Conservation (phyloP, 2,888 invertebrate genomes). For the Dorcus hopei region DNA sequence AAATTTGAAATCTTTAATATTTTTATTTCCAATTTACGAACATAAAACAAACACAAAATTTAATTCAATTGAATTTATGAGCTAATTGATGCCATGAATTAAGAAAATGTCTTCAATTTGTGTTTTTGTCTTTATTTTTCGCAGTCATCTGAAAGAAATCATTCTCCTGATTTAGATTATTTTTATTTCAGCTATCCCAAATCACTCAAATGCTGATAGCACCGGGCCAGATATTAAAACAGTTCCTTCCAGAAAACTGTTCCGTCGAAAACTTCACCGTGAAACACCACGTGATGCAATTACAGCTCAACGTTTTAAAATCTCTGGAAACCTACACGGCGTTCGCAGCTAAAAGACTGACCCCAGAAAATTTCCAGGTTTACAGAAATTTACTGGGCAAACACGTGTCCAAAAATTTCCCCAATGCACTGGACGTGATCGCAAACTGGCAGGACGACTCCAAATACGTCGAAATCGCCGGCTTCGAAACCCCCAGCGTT, state of each 20-base stretch:
- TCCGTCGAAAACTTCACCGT: constrained; percentile 37
- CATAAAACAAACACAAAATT: no score
- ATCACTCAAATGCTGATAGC: constrained; percentile 37
- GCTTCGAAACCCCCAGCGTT: constrained; percentile 26
- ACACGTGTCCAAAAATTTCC: constrained; percentile 39
- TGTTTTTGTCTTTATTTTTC: background rate
- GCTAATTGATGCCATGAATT: background rate
- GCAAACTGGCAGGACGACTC: constrained; percentile 39
- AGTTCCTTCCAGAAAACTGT: constrained; percentile 31
- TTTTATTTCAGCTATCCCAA: constrained; percentile 37
- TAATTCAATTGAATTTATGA: no score
- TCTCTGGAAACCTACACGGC: constrained; percentile 25
- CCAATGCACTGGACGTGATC: constrained; percentile 41
- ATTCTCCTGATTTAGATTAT: background rate
- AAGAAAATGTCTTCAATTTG: background rate
- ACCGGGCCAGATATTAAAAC: constrained; percentile 39
- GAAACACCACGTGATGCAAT: constrained; percentile 49
- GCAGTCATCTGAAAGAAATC: no score
- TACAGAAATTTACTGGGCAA: constrained; percentile 15
- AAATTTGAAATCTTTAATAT: no score
- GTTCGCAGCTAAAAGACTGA: constrained; percentile 3
- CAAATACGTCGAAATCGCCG: constrained; percentile 21
- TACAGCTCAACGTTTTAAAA: constrained; percentile 33
- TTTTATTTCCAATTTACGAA: no score
- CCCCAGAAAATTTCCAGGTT: constrained; percentile 5